phyloP scores from a whole-genome alignment of 2,888 invertebrate genomes.

The Hybos culiciformis region DNA sequence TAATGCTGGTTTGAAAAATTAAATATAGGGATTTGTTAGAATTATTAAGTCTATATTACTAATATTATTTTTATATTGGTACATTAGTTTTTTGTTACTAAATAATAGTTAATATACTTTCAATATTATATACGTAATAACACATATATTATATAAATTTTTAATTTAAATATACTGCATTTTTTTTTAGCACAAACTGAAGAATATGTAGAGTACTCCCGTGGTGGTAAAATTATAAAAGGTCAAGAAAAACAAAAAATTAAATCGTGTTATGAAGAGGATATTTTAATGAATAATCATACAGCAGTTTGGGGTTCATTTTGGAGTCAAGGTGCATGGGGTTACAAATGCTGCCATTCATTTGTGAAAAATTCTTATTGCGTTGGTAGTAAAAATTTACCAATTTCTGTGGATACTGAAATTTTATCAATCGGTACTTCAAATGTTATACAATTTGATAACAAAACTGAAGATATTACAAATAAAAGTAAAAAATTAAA shows the following conservation, averaged over 20 bases:
- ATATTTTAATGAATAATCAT: conserved; percentile 84
- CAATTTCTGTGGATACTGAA: not conserved
- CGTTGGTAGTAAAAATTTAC: conserved; percentile 46
- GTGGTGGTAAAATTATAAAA: conserved; percentile 74
- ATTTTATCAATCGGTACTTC: not conserved
- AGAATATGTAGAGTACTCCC: conserved; percentile 87
- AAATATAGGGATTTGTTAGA: too few relatives aligned
- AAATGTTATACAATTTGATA: conserved; percentile 18
- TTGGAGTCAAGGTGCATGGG: conserved; percentile 90
- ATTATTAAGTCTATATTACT: too few relatives aligned
- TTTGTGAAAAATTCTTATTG: conserved; percentile 77
- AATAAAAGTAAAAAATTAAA: conserved; percentile 28
- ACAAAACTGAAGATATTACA: conserved; percentile 13
- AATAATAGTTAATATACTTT: too few relatives aligned
- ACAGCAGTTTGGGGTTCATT: conserved; percentile 91
- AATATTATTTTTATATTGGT: too few relatives aligned
- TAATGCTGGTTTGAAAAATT: too few relatives aligned
- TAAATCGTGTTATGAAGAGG: conserved; percentile 85
- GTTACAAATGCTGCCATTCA: conserved; percentile 90
- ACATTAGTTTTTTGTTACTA: too few relatives aligned
- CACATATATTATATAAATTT: too few relatives aligned
- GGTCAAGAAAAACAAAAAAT: conserved; percentile 82
- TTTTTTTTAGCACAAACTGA: conserved; percentile 95
- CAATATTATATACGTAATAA: too few relatives aligned
- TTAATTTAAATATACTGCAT: too few relatives aligned